Base-by-base conservation (phyloP, 1,140 invertebrate species). In the Sminthurides bifidus region DNA sequence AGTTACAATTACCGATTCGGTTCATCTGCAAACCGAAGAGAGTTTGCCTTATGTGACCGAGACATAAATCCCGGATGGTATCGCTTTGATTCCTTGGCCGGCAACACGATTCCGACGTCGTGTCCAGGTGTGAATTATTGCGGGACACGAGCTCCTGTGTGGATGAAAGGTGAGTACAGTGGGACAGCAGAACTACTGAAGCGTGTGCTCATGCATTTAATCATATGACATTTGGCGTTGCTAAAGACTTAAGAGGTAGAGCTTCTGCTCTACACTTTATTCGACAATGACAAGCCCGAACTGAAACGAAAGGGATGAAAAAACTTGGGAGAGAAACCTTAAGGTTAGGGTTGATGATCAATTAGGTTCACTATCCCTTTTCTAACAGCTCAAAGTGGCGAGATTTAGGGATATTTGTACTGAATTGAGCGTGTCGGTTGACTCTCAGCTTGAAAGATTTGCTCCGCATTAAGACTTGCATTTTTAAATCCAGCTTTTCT, bases 111-210 rank as follows among this genome's bases (percentile, higher is more conserved):
- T 37, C 65, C 65, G 1, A 66, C 63, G 3, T 64, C 63, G 1
- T 66, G 65, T 61, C 65, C 65, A 4, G 60, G 63, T 14, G 40
- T 56, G 26, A 63, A 65, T 56, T 61, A 66, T 43, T 66, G 65
- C 49, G 65, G 65, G 24, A 66, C 65, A 14, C 24, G 60, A 31
- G 60, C 63, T 4, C 65, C 65, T 1, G 59, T 66, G 1, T 66
- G 65, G 65, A 62, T 65, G 59, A 66, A 64, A 66, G 65, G 65
- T 66, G 48, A 55, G 26, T 29, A 1, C n/a, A n/a, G n/a, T n/a
- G n/a, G n/a, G n/a, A n/a, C n/a, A 30, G 26, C 45, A 23, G 27
- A 12, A 24, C 17, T 30, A n/a, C 15, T 30, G 27, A 30, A 48
- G 33, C 45, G 17, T 24, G n/a, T 48, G 27, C 26, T 3, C 41